Base-by-base conservation (phyloP, 2,113 vertebrate species). In the Drymodes brunneopygia region DNA sequence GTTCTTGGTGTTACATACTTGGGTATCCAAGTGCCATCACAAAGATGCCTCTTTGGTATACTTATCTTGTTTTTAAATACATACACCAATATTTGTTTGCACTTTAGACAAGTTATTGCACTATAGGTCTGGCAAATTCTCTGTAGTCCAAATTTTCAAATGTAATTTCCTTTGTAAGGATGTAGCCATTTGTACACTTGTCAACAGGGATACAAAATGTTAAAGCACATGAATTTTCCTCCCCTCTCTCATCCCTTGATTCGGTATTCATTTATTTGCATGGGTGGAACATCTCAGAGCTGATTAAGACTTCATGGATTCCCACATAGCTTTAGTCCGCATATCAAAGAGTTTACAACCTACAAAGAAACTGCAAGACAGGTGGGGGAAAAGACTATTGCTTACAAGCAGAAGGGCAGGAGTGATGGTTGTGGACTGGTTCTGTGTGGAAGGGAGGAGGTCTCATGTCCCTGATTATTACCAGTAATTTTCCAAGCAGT, bases 201-300 rank as follows among this genome's bases (percentile, higher is more conserved):
- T 77, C 79, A 87, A 2, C 19, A 36, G 56, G 18, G 56, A 88
- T 91, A 70, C 64, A 64, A 45, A 74, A 77, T 15, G 44, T 77
- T 88, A 77, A 88, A 92, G 60, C 35, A 27, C 12, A 14, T 33
- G 50, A 47, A 35, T 73, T 54, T 80, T 83, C 71, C 47, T 82
- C 80, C 31, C 18, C 15, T 82, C 42, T 85, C 71, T 58, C 64
- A 72, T 61, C 42, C 45, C 47, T 36, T 5, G 1, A 28, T 88
- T 90, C 79, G 64, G 20, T 69, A 88, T 92, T 93, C 69, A 45
- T 85, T 69, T 85, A 89, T 97, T 96, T 96, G 85, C 86, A 57
- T 94, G 90, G 79, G 67, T 96, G 60, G 66, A 88, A 83, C 51
- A 70, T 74, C 72, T 73, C 51, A 67, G 80, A 94, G 74, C 71